Evolutionary conservation across 2,797 vertebrate genomes (phyloP), one percentile per base, ranked within the genome.

Genomic region (Hippopotamyrus pictus): DNA sequence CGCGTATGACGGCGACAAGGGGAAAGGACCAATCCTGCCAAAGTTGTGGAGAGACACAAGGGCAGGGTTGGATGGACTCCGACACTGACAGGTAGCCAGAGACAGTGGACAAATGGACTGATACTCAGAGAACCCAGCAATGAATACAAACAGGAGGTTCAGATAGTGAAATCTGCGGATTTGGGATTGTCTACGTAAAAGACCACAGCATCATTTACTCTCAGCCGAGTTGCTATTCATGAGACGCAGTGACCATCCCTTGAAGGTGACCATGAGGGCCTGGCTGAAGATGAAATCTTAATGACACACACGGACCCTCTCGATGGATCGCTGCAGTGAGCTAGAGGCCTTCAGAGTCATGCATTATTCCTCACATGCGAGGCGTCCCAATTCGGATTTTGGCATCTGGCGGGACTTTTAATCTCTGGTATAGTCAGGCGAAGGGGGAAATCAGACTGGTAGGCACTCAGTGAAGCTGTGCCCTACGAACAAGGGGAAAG

Each of bases 281-380:
- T 51, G 17, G 53, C 85, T 87, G 53, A 37, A 87, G 85, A 87
- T 54, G 85, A 87, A 54, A 51, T 51, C 53, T 87, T 87, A 87
- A 87, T n/a, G 53, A 57, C 22, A 87, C 50, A 86, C 85, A 57
- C 33, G 33, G 7, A 87, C 51, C 14, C 85, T 87, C 85, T 41
- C 85, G 25, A 51, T 57, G 85, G 53, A 50, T 57, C 22, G 29
- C 85, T 57, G 85, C 25, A 14, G 14, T 41, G 82, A 62, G 12
- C 44, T 14, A 25, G 25, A 62, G 5, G 19, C 53, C 14, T 82
- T 22, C 37, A 37, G 37, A 89, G 25, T 73, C 25, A 69, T 65
- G 46, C 51, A 86, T 51, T 86, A 85, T 62, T 69, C 82, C 17
- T 86, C 5, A 69, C 44, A 50, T 53, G 29, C 1, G 65, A 86